Percentiles rank a stretch among this genome's conserved stretches.
Conservation (phyloP, 2,797 vertebrate genomes). For the Urosaurus nigricauda region DNA sequence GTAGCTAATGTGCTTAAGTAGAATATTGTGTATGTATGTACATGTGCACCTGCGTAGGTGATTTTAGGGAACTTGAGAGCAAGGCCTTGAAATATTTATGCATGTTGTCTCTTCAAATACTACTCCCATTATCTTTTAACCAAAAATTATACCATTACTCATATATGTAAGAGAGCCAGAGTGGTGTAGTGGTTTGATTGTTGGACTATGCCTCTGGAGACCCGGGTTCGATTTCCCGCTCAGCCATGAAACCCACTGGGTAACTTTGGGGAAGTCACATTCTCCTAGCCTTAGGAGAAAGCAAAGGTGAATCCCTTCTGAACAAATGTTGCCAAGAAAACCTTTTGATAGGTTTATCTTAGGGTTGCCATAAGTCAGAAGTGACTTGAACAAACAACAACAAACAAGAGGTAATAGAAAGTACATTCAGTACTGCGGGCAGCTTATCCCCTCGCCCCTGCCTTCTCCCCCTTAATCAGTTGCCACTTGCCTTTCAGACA, state of each 20-base stretch:
- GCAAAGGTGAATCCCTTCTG: no score
- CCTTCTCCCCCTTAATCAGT: neutral
- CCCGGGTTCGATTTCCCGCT: no score
- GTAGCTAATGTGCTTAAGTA: neutral
- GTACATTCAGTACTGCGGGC: neutral
- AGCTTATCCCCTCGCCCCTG: neutral
- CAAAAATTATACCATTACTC: neutral
- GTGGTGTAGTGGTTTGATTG: no score
- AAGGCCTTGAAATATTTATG: neutral
- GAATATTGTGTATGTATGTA: no score
- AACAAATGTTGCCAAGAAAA: no score
- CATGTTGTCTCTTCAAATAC: neutral
- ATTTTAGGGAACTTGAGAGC: neutral
- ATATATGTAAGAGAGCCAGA: neutral
- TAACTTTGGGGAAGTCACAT: no score
- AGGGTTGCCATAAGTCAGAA: no score
- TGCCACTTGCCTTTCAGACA: neutral
- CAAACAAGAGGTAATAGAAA: neutral
- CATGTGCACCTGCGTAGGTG: neutral
- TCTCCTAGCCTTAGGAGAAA: no score
- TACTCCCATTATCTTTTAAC: neutral
- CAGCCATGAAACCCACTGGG: no score
- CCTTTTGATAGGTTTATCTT: no score
- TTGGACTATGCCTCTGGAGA: no score
- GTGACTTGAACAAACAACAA: no score